Evolutionary conservation across 2,888 invertebrate species (phyloP), one percentile per base, ranked within the genome.

Genomic region (Lasioglossum villosulum): DNA sequence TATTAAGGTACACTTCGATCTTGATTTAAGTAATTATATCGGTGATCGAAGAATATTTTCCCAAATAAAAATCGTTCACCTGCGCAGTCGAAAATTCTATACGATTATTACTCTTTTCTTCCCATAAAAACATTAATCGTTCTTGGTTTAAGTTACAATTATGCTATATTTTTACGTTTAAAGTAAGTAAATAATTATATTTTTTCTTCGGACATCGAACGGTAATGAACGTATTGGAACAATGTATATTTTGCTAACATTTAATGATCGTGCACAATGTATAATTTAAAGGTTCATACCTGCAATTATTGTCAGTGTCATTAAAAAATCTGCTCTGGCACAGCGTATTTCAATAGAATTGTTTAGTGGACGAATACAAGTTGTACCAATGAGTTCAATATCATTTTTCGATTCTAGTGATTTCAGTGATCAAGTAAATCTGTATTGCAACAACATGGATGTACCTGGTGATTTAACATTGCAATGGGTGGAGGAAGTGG

Each of bases 401-500:
- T 23, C 30, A 86, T n/a, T 37, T 78, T 72, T 23, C 79, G n/a
- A 68, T 92, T 87, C 8, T 81, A 94, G 93, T 93, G 93, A 89
- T 93, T 90, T 86, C 93, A 91, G 93, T 92, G 78, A 93, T 93
- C 81, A 94, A 93, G 84, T 94, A 94, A 87, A 81, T 78, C 42
- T 59, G 66, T 75, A 81, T 72, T 76, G 45, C 2, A 77, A 45
- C 63, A 91, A 89, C 78, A 95, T 95, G 95, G 95, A 95, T 83
- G 94, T 93, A 27, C 79, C 92, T 48, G 93, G 92, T 42, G 95
- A 95, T 89, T 88, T 95, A 78, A 92, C 95, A 45, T 86, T 95
- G 39, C 95, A 95, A 87, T 95, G 95, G 95, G 94, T 94, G 48
- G 94, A 94, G 82, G 95, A 94, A 88, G 95, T 95, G 5, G 95